Evolutionary conservation across 2,888 invertebrate species (phyloP).

Genomic region (Drosophila paramelanica): DNA sequence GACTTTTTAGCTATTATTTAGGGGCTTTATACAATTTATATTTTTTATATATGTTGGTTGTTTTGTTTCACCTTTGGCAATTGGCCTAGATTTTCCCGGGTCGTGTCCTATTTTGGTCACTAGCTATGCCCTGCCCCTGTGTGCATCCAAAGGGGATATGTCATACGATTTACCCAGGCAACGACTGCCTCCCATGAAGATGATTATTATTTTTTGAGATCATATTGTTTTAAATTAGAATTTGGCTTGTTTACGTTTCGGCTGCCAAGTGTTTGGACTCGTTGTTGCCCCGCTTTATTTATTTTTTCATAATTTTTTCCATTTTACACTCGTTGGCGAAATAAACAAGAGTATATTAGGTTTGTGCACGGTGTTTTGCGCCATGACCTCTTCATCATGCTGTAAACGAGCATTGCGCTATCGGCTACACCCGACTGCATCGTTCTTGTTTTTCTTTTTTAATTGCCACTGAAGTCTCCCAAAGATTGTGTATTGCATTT

Average conservation of each 20-base stretch:
- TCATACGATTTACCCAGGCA: constrained; percentile 4
- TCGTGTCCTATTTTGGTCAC: constrained; percentile 40
- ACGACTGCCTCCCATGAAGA: constrained; percentile 1
- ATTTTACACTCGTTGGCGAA: neutral
- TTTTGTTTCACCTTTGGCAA: neutral
- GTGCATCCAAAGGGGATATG: constrained; percentile 8
- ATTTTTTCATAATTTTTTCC: constrained; percentile 37
- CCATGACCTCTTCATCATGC: no score
- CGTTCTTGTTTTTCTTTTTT: no score
- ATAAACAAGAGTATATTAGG: neutral
- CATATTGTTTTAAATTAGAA: constrained; percentile 17
- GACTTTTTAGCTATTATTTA: no score
- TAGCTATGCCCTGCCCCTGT: constrained; percentile 20
- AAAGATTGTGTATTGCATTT: constrained; percentile 24
- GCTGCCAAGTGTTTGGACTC: constrained; percentile 41
- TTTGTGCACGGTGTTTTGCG: no score
- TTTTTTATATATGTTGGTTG: no score
- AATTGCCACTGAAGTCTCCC: constrained; percentile 1
- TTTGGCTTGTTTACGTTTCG: constrained; percentile 43
- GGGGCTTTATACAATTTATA: no score
- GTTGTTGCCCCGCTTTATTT: constrained; percentile 33
- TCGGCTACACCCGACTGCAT: no score
- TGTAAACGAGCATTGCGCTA: no score
- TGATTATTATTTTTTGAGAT: constrained; percentile 16
- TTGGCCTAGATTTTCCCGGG: constrained; percentile 10